These are phyloP conservation scores for Zaprionus davidi DNA, from an alignment of 1,140 invertebrate species.

Conservation along the genomic window DNA sequence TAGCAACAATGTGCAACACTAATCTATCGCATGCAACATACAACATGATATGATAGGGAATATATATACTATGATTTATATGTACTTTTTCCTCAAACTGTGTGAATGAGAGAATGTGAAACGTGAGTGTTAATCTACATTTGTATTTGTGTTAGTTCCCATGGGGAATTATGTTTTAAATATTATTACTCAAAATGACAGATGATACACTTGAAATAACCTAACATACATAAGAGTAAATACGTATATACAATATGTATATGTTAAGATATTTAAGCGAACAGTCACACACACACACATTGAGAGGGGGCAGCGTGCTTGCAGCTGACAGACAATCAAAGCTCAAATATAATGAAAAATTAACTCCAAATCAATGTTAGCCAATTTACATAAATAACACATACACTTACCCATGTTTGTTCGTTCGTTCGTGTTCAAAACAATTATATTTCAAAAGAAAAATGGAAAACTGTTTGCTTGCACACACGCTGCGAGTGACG, in stretches of 20 bases:
- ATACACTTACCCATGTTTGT: slow-evolving; percentile 8
- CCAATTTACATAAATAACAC: slow-evolving; percentile 22
- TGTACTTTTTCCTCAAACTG: slow-evolving; percentile 17
- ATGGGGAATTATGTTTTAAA: slow-evolving; percentile 44
- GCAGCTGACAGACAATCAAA: slow-evolving; percentile 81
- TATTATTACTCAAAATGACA: slow-evolving; percentile 6
- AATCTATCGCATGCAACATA: background rate
- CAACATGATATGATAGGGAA: background rate
- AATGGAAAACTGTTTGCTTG: slow-evolving; percentile 25
- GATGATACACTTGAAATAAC: background rate
- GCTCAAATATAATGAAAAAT: slow-evolving; percentile 47
- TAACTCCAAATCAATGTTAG: slow-evolving; percentile 37
- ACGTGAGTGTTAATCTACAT: slow-evolving; percentile 22
- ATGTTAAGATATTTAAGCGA: background rate
- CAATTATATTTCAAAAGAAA: background rate
- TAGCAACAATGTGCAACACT: slow-evolving; percentile 3
- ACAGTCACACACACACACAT: slow-evolving; percentile 1
- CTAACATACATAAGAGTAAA: slow-evolving; percentile 13
- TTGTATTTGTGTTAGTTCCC: slow-evolving; percentile 60
- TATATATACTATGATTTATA: background rate
- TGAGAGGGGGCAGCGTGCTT: slow-evolving; percentile 47
- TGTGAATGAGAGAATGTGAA: slow-evolving; percentile 48
- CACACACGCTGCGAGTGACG: slow-evolving; percentile 33
- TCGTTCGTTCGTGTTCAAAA: background rate
- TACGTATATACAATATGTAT: slow-evolving; percentile 29